Evolutionary conservation across 2,113 vertebrate species (phyloP), one percentile per base, ranked within the genome.

Genomic region (Phrynosoma platyrhinos): DNA sequence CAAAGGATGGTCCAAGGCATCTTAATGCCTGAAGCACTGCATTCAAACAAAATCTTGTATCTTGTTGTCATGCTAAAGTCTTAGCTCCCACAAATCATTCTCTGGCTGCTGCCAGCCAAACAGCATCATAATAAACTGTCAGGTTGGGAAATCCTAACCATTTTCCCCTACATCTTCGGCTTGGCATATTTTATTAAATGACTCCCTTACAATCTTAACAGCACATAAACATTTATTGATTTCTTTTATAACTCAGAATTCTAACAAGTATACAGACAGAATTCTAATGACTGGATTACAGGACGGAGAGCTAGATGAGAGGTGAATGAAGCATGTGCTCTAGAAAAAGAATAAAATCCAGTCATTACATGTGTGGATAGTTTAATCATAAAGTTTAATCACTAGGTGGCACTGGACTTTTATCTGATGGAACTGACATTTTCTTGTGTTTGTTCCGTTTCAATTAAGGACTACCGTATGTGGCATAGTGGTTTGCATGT

Each of bases 211-310:
- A 55, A 23, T 80, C 47, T 79, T 79, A 79, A 32, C 53, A 32
- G 78, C 52, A n/a, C 53, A 80, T 80, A 80, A 80, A 80, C 53
- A 80, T 80, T 62, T 80, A 80, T 62, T 81, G 79, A 62, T 64
- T 81, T 81, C 55, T 81, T 81, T 64, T 64, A 81, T 81, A 62
- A 64, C 79, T 79, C 52, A 64, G 32, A 36, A 62, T 62, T 36
- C 55, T 81, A 40, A 81, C n/a, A 80, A 80, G 53, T 20, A 40
- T 30, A 55, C 2, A 64, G n/a, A 13, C 6, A 81, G 79, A 81
- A 81, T 36, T 81, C 79, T 25, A 64, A 62, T 32, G 79, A 36
- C n/a, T 62, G n/a, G 20, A 23, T 36, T n/a, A 12, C 6, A 21
- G 16, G 47, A 20, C 3, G 7, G 53, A 58, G 53, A 79, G 52